Percentiles rank a stretch among this genome's conserved stretches.
Evolutionary conservation across 2,797 vertebrate species (phyloP).

Genomic region (Myotis pilosus): DNA sequence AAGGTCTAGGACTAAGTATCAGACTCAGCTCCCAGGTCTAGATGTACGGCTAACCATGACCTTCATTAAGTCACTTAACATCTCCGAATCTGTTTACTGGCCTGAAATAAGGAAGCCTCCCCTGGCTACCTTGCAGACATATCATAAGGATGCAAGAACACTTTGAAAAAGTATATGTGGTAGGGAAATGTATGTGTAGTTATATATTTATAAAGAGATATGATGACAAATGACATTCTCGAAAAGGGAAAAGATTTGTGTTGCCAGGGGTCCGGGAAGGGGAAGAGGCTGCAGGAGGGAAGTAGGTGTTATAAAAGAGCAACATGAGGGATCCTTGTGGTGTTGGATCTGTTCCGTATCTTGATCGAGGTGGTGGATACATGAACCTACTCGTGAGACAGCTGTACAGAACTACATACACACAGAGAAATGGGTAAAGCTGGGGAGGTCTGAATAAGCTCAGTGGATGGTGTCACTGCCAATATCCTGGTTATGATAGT

Average conservation of each 20-base stretch:
- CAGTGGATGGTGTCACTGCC: background rate
- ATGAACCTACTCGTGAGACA: background rate
- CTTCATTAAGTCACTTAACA: slow-evolving; percentile 23
- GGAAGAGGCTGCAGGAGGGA: background rate
- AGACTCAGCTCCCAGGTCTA: background rate
- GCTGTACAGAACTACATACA: background rate
- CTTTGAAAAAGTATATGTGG: slow-evolving; percentile 16
- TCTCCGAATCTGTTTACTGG: background rate
- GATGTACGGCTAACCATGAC: background rate
- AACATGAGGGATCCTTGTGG: background rate
- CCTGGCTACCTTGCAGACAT: slow-evolving; percentile 44
- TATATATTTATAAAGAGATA: slow-evolving; percentile 34
- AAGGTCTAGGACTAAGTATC: background rate
- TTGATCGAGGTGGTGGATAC: background rate
- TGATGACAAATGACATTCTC: slow-evolving; percentile 35
- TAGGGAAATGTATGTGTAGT: background rate
- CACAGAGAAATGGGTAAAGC: slow-evolving; percentile 20
- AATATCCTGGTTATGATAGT: background rate
- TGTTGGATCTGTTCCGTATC: background rate
- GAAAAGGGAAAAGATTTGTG: slow-evolving; percentile 23
- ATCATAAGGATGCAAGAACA: background rate
- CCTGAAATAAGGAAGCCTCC: background rate
- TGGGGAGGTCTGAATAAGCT: background rate
- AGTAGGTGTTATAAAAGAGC: background rate
- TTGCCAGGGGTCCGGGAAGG: background rate